Evolutionary conservation across 2,888 invertebrate genomes (phyloP), one percentile per base, ranked within the genome.

Genomic region (Acleris laterana): DNA sequence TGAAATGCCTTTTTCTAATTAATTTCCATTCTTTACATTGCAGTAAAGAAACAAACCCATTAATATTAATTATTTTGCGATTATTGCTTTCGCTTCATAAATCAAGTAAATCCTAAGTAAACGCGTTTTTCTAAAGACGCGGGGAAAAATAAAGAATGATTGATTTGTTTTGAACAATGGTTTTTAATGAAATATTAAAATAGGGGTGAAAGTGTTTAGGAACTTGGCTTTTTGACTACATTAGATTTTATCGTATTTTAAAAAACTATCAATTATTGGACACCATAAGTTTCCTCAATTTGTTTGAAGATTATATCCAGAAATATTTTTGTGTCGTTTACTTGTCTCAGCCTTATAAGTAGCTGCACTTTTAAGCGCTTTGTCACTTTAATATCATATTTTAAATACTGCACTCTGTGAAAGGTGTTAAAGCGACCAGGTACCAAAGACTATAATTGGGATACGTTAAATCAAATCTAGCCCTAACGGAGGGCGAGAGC

Each of bases 51-150:
- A 69, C 68, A 65, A 69, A 38, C 72, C 49, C 66, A 78, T 79
- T 75, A 72, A 77, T 79, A 76, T 71, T 72, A 76, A 79, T 79
- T 77, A 76, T 72, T 74, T 66, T 52, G 52, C 71, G 72, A 77
- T 79, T 79, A 77, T 75, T 72, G 42, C 72, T 32, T 16, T 32
- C 57, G 65, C 69, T 68, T 53, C 71, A 67, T 69, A 72, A 65
- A 68, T 57, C 64, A 65, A 58, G 19, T 52, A 57, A 68, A 60
- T 52, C 63, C 46, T 62, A 46, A 62, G 48, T 67, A 59, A 60
- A 67, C 57, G 16, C 55, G 28, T 60, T 63, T 68, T 69, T 69
- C 63, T 63, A 62, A 44, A 38, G n/a, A 25, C 57, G 19, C 50
- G 16, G 3, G 17, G 48, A 49, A 63, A 48, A 64, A 63, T 38